Evolutionary conservation across 1,140 invertebrate genomes (phyloP).

Genomic region (Ditylenchus dipsaci): DNA sequence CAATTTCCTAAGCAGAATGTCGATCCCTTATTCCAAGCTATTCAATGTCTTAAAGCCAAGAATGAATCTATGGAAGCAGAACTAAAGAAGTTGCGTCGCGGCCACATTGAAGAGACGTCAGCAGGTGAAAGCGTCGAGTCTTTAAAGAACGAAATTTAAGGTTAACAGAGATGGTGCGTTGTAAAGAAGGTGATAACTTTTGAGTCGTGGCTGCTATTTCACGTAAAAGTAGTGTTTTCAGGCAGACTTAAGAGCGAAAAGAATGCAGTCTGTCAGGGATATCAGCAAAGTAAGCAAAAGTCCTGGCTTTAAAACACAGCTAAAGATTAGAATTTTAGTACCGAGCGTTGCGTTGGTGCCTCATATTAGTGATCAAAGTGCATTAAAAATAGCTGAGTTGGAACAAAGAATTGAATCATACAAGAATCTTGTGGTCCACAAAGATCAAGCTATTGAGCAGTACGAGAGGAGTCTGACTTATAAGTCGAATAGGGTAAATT

Average conservation of each 20-base stretch:
- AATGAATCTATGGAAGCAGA: constrained; percentile 2
- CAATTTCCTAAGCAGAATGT: constrained; percentile 4
- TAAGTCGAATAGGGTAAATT: background rate
- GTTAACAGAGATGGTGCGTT: constrained; percentile 4
- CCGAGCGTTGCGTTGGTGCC: too few species aligned
- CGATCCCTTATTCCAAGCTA: constrained; percentile 2
- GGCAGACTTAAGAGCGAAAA: background rate
- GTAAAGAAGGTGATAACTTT: background rate
- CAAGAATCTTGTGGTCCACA: background rate
- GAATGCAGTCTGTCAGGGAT: too few species aligned
- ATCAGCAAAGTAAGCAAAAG: too few species aligned
- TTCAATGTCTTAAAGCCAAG: constrained; percentile 3
- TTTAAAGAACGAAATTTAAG: constrained; percentile 16
- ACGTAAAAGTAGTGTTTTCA: background rate
- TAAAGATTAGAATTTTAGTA: too few species aligned
- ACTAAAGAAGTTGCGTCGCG: background rate
- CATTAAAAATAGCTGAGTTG: background rate
- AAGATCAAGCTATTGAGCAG: background rate
- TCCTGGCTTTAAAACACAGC: too few species aligned
- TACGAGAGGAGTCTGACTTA: background rate
- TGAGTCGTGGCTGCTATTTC: too few species aligned
- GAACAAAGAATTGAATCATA: background rate
- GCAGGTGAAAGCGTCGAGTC: constrained; percentile 17
- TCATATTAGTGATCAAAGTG: background rate
- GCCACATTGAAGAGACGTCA: background rate